phyloP scores from a whole-genome alignment of 2,888 invertebrate genomes.

The Nezara viridula region DNA sequence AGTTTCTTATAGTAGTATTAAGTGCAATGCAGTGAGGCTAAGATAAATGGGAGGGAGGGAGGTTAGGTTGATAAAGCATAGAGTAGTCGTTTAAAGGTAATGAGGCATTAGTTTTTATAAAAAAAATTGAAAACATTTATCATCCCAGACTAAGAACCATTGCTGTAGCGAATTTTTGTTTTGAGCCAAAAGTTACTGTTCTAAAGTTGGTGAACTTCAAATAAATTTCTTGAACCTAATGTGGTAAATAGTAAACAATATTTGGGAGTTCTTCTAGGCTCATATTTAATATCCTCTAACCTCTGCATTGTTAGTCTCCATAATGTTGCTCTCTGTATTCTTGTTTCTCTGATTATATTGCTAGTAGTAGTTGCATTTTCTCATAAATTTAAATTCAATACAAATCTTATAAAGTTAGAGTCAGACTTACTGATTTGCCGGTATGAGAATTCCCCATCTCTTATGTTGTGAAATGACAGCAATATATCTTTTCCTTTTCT shows the following conservation, averaged over 20 bases:
- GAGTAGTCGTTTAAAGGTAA: neutral
- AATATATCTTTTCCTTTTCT: slow-evolving; percentile 23
- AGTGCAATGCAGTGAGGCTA: too few relatives aligned
- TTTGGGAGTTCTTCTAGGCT: neutral
- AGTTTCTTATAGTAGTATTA: too few relatives aligned
- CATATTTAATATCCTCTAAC: neutral
- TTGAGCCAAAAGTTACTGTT: neutral
- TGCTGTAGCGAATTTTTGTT: neutral
- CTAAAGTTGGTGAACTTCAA: neutral
- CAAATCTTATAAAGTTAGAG: neutral
- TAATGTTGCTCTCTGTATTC: neutral
- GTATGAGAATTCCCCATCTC: neutral
- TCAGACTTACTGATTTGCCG: neutral
- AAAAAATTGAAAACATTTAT: neutral
- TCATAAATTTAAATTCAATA: neutral
- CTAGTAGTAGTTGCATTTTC: neutral
- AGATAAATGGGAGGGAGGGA: too few relatives aligned
- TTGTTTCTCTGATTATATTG: neutral
- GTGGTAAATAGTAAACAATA: neutral
- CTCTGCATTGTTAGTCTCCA: neutral
- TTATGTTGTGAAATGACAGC: neutral
- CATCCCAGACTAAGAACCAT: neutral
- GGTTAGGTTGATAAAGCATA: neutral
- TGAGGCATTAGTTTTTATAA: neutral
- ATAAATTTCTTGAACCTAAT: too few relatives aligned